Evolutionary conservation across 2,888 invertebrate genomes (phyloP).

Genomic region (Geotrupes spiniger): DNA sequence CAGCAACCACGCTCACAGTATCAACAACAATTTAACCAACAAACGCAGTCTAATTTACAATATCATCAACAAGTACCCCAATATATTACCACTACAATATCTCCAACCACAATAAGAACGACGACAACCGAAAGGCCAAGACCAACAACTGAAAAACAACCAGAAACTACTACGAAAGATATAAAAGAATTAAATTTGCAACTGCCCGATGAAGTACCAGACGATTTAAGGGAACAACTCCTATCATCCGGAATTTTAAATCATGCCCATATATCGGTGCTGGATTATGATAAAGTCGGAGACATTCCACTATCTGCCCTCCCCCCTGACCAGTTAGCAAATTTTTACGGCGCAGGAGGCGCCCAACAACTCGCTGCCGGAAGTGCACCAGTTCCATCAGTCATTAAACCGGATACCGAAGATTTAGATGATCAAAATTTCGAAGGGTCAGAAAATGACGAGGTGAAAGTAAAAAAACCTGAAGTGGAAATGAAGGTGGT

Average conservation of each 20-base stretch:
- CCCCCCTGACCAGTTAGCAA: slow-evolving; percentile 81
- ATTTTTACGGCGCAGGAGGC: slow-evolving; percentile 83
- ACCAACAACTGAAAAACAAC: slow-evolving; percentile 51
- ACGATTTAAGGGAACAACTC: slow-evolving; percentile 78
- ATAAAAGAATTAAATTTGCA: slow-evolving; percentile 57
- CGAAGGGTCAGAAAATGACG: slow-evolving; percentile 56
- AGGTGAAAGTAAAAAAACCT: slow-evolving; percentile 46
- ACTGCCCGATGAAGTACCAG: slow-evolving; percentile 85
- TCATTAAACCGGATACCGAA: slow-evolving; percentile 61
- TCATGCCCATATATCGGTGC: slow-evolving; percentile 82
- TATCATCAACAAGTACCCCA: slow-evolving; percentile 5
- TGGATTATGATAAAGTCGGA: slow-evolving; percentile 86
- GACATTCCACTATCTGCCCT: slow-evolving; percentile 79
- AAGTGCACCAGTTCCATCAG: slow-evolving; percentile 67
- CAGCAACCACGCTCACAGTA: slow-evolving; percentile 26
- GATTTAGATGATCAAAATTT: slow-evolving; percentile 51
- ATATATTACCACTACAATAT: slow-evolving; percentile 33
- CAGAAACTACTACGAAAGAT: slow-evolving; percentile 53
- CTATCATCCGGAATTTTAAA: slow-evolving; percentile 82
- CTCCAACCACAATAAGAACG: slow-evolving; percentile 46
- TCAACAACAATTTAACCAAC: slow-evolving; percentile 30
- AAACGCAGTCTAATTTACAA: slow-evolving; percentile 14
- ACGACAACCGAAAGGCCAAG: slow-evolving; percentile 53
- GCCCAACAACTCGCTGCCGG: slow-evolving; percentile 62
- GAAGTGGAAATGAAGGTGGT: slow-evolving; percentile 83